phyloP scores from a whole-genome alignment of 37 sponge, comb jelly and placozoan species.

The Cladorhizidae sp. region DNA sequence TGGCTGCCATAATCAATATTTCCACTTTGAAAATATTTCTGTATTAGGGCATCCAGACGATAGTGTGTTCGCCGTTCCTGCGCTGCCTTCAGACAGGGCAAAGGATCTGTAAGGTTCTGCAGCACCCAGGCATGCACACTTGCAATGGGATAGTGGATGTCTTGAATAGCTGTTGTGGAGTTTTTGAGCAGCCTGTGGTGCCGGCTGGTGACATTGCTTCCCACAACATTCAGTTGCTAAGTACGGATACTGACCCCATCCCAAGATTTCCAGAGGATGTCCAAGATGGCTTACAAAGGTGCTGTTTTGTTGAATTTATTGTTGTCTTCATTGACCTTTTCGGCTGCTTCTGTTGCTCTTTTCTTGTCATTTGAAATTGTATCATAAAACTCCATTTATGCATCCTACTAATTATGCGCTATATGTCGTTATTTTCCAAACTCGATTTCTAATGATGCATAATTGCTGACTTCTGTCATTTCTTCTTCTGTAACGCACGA shows the following conservation, averaged over 20 bases:
- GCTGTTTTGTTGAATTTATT: too few relatives aligned
- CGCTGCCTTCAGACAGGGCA: slow-evolving; percentile 64
- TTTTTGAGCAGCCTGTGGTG: slow-evolving; percentile 38
- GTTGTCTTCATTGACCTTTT: neutral
- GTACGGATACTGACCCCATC: neutral
- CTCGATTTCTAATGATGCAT: too few relatives aligned
- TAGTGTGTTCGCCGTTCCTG: slow-evolving; percentile 50
- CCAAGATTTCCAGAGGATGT: slow-evolving; percentile 52
- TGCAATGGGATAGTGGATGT: slow-evolving; percentile 48
- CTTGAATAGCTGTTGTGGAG: slow-evolving; percentile 10
- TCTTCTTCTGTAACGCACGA: too few relatives aligned
- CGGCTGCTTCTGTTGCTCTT: neutral
- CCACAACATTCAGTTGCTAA: slow-evolving; percentile 5
- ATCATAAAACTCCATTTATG: too few relatives aligned
- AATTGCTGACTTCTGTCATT: too few relatives aligned
- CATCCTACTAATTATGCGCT: too few relatives aligned
- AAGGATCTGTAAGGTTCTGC: slow-evolving; percentile 6
- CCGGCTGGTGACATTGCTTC: slow-evolving; percentile 14
- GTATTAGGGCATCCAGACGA: slow-evolving; percentile 13
- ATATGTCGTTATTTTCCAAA: too few relatives aligned
- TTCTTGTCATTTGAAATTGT: neutral
- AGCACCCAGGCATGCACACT: slow-evolving; percentile 30
- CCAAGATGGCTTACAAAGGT: slow-evolving; percentile 36
- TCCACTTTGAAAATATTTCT: neutral
- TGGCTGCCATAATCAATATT: too few relatives aligned